Evolutionary conservation across 2,888 invertebrate species (phyloP).

Genomic region (Apomyelois bistriatella): DNA sequence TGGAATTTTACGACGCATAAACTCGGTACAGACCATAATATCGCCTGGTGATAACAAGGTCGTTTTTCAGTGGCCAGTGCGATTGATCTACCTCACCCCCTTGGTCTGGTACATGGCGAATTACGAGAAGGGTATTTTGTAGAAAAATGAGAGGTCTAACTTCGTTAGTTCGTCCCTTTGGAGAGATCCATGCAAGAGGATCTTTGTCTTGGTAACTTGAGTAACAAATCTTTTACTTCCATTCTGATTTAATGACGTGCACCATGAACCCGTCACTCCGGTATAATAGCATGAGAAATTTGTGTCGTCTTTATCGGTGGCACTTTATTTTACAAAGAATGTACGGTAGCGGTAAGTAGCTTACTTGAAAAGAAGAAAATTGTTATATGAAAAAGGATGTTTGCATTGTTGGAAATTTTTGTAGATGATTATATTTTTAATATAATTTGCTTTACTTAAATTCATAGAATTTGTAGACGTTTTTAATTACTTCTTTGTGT

Average conservation of each 20-base stretch:
- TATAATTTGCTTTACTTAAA: too few relatives aligned
- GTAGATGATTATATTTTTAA: too few relatives aligned
- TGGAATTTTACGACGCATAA: constrained; percentile 48
- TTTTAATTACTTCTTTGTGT: too few relatives aligned
- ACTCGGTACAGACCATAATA: constrained; percentile 33
- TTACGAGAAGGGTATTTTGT: constrained; percentile 26
- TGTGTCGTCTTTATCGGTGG: constrained; percentile 14
- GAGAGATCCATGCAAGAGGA: constrained; percentile 30
- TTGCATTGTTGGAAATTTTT: too few relatives aligned
- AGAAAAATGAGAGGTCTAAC: constrained; percentile 24
- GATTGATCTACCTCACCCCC: constrained; percentile 25
- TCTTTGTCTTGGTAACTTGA: constrained; percentile 37
- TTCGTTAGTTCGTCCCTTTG: constrained; percentile 24
- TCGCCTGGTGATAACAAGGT: constrained; percentile 47
- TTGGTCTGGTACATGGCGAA: constrained; percentile 14
- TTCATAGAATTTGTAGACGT: too few relatives aligned
- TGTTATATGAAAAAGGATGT: too few relatives aligned
- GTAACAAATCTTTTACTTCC: constrained; percentile 43
- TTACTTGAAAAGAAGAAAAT: too few relatives aligned
- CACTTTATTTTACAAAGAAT: too few relatives aligned
- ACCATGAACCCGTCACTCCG: constrained; percentile 20
- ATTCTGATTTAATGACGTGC: constrained; percentile 37
- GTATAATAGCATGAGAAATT: constrained; percentile 21
- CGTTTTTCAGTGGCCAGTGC: constrained; percentile 34
- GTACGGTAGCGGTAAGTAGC: too few relatives aligned